Base-by-base conservation (phyloP, 1,140 invertebrate genomes). In the Drosophila orosa region DNA sequence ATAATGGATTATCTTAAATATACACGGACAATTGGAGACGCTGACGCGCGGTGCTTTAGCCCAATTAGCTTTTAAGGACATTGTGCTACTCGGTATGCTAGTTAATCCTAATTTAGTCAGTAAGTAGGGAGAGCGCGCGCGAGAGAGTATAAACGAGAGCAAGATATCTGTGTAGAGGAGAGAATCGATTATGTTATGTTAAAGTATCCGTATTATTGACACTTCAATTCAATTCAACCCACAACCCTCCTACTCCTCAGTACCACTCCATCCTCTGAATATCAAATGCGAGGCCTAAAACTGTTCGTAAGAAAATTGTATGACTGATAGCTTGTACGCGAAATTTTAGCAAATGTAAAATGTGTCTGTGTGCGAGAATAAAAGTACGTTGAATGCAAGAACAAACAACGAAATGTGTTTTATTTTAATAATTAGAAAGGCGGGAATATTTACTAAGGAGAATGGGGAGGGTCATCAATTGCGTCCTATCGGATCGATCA, bases 321-420 rank as follows among this genome's bases (percentile, higher is more conserved):
- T 91, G 89, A 91, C 89, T 91, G 89, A 91, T 91, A 91, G 89
- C 68, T 91, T 91, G 89, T 91, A 91, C 89, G 89, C 42, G 75
- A 80, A 87, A 75, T 68, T 72, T 71, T 77, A 83, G 68, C 54
- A 83, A 87, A 73, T 87, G 78, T 86, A 86, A 67, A 72, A 45
- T 87, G 80, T 82, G 74, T 84, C 75, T 90, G 80, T 78, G 89
- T 91, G 89, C 68, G 57, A 66, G 76, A 90, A 90, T 90, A 90
- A 89, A 89, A 78, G 85, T 72, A 77, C 75, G 82, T 87, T 89
- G 83, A 89, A 80, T 87, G 83, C 54, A 66, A 89, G 79, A 69
- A 71, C 72, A 66, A 66, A 44, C 48, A 75, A 58, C n/a, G 25
- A n/a, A 44, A 31, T 5, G 48, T 50, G 24, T 90, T 90, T 87